Percentiles rank a stretch among this genome's conserved stretches.
These are phyloP conservation scores for Elysia chlorotica DNA, from an alignment of 1,140 invertebrate genomes.

Conservation along the genomic window DNA sequence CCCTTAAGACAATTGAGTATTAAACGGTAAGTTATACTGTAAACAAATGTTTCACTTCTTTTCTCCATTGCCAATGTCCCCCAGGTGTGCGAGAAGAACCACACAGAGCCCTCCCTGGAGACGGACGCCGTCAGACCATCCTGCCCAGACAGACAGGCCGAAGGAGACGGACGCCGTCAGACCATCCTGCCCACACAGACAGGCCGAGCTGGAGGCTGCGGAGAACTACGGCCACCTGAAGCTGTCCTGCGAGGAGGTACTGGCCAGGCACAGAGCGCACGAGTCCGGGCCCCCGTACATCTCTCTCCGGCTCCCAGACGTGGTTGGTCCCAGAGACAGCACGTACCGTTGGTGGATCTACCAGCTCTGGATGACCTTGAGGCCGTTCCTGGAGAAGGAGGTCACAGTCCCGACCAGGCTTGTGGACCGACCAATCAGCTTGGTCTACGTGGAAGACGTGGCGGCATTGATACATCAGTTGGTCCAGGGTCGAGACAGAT, in stretches of 20 bases:
- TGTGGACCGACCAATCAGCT: slow-evolving; percentile 55
- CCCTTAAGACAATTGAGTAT: background rate
- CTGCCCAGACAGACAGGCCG: slow-evolving; percentile 35
- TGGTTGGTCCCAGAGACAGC: slow-evolving; percentile 64
- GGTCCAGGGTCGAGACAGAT: no score
- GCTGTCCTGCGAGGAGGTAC: slow-evolving; percentile 61
- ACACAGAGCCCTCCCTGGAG: slow-evolving; percentile 37
- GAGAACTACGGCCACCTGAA: slow-evolving; percentile 64
- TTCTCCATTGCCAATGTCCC: no score
- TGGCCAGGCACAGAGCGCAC: slow-evolving; percentile 34
- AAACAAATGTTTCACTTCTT: background rate
- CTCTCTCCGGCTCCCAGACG: slow-evolving; percentile 64
- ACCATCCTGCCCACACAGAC: slow-evolving; percentile 48
- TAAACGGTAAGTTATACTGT: background rate
- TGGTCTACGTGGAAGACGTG: slow-evolving; percentile 64
- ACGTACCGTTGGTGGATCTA: slow-evolving; percentile 65
- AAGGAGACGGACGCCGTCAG: slow-evolving; percentile 59
- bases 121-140: slow-evolving; percentile 59
- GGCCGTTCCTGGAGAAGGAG: slow-evolving; percentile 36
- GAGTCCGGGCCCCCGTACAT: slow-evolving; percentile 56
- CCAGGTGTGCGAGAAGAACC: slow-evolving; percentile 57
- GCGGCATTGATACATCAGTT: slow-evolving; percentile 53
- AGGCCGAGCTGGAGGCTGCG: slow-evolving; percentile 36
- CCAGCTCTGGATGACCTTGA: slow-evolving; percentile 63
- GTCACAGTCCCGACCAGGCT: slow-evolving; percentile 51